Base-by-base conservation (phyloP, 2,888 invertebrate genomes). In the Clivina fossor region DNA sequence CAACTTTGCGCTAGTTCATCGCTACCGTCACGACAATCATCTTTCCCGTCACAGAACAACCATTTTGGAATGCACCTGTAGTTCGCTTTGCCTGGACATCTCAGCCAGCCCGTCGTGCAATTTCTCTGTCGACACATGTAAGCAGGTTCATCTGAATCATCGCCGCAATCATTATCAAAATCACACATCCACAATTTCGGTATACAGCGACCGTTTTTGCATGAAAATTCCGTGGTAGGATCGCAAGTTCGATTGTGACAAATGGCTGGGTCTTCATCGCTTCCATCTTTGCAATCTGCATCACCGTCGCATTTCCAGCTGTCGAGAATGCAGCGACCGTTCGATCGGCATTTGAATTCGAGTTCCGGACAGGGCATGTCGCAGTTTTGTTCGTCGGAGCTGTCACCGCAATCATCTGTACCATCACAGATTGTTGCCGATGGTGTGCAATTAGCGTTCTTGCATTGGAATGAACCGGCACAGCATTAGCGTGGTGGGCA, bases 21-120 rank as follows among this genome's bases (percentile, higher is more conserved):
- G 20, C 93, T 93, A 55, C 90, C 90, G 69, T 98, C 98, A 2
- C 94, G 79, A 65, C 95, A 96, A 71, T 98, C 97, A 67, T 98
- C 95, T 71, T 94, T 94, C 8, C 97, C 97, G 70, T 98, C 96
- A 71, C 98, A 99, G 83, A 96, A 93, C 60, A 96, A 77, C 96
- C 96, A 98, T 74, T 93, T 91, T 0, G 98, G 97, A 66, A 98
- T 95, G 72, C 96, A 97, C 19, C 96, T 58, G 72, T 97, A 97
- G 75, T 93, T 93, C 1, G 90, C 85, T 63, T 89, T 88, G 1
- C 93, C 92, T 0, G 94, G 93, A 74, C 98, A 99, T 13, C 94
- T 81, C 68, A 92, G 86, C 97, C 96, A 98, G 1, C 96, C 97
- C 0, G 86, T 89, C 0, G 93, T 93, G 69, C 98, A 98, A 70